Percentiles rank a stretch among this genome's conserved stretches.
Conservation (phyloP, 2,113 vertebrate genomes). For the Gallinago jamesoni region DNA sequence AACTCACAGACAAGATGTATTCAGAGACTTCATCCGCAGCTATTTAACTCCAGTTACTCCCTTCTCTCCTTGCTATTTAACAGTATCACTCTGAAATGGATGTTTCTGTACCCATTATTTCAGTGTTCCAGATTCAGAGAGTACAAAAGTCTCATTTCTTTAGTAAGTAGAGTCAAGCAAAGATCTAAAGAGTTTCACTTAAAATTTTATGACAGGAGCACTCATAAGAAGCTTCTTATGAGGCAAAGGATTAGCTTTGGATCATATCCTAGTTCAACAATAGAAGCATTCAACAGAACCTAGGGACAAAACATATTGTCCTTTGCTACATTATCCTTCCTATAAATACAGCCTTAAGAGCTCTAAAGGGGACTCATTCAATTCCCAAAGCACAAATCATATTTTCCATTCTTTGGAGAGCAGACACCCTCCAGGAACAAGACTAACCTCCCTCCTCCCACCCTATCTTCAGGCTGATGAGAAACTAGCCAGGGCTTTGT, state of each 20-base stretch:
- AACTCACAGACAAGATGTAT: background rate
- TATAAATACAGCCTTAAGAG: slow-evolving; percentile 49
- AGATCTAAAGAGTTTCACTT: slow-evolving; percentile 10
- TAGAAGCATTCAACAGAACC: slow-evolving; percentile 19
- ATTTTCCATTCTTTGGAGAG: slow-evolving; percentile 43
- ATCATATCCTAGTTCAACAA: slow-evolving; percentile 25
- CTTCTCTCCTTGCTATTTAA: background rate
- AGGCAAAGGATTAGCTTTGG: slow-evolving; percentile 32
- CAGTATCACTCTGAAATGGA: background rate
- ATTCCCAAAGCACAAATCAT: slow-evolving; percentile 49
- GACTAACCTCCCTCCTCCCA: background rate
- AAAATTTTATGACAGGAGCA: background rate
- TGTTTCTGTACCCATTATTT: background rate
- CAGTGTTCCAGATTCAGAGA: background rate
- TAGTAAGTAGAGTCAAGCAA: background rate
- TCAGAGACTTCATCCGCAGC: background rate
- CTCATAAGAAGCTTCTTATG: background rate
- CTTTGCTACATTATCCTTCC: slow-evolving; percentile 31
- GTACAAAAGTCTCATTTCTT: background rate
- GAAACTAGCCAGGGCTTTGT: background rate
- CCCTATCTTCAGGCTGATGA: background rate
- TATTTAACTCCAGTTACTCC: background rate
- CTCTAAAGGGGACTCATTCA: slow-evolving; percentile 20
- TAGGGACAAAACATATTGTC: slow-evolving; percentile 57
- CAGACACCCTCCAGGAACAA: slow-evolving; percentile 43